phyloP scores from a whole-genome alignment of 1,140 invertebrate species.

The Drosophila tani region DNA sequence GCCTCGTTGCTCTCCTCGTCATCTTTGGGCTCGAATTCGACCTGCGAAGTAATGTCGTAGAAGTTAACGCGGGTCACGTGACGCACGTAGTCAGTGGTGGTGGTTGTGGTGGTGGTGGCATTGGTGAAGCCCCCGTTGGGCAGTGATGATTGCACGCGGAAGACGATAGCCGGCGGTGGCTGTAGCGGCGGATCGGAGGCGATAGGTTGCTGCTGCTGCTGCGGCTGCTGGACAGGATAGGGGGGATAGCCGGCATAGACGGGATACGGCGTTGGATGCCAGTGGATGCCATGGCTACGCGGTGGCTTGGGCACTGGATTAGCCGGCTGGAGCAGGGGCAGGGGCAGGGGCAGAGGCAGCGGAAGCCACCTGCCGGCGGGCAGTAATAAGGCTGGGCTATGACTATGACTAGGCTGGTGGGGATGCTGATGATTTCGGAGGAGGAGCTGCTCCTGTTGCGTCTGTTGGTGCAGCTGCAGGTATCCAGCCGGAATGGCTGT shows the following conservation, averaged over 20 bases:
- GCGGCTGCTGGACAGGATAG: constrained; percentile 47
- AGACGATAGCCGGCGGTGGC: constrained; percentile 16
- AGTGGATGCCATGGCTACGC: constrained; percentile 38
- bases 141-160: constrained; percentile 33
- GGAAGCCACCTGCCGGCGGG: constrained; percentile 12
- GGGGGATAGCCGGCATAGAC: constrained; percentile 25
- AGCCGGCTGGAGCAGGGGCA: constrained; percentile 21
- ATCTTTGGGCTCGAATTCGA: constrained; percentile 83
- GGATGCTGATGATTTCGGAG: constrained; percentile 3
- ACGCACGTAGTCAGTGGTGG: constrained; percentile 78
- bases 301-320: constrained; percentile 79
- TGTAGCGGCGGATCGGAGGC: background rate
- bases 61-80: constrained; percentile 85
- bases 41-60: constrained; percentile 85
- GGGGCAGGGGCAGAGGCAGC: constrained; percentile 9
- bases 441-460: constrained; percentile 8
- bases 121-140: constrained; percentile 50
- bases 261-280: constrained; percentile 8
- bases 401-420: constrained; percentile 73
- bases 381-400: constrained; percentile 37
- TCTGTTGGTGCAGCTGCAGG: constrained; percentile 39
- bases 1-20: constrained; percentile 76
- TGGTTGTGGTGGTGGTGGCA: constrained; percentile 36
- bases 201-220: background rate
- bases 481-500: constrained; percentile 72